Conservation (phyloP, 2,113 vertebrate species). For the Nestor notabilis region DNA sequence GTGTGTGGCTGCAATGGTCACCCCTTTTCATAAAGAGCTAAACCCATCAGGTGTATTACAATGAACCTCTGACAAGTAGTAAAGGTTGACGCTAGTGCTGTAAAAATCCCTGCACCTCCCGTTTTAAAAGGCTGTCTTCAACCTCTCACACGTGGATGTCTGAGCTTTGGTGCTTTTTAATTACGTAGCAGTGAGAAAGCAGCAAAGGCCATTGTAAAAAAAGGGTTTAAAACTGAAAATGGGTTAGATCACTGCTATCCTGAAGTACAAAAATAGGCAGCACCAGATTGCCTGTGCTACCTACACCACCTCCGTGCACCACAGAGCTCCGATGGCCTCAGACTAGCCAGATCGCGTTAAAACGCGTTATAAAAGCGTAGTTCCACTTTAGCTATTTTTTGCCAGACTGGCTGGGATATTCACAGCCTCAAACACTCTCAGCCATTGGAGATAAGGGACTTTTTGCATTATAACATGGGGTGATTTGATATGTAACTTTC, state of each 20-base stretch:
- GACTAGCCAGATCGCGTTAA: neutral
- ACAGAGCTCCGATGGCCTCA: constrained; percentile 8
- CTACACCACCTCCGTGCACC: constrained; percentile 14
- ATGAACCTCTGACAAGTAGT: neutral
- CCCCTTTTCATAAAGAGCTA: neutral
- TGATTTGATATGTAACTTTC: neutral
- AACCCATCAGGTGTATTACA: neutral
- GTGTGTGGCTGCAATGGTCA: rapidly evolving
- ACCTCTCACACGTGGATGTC: neutral
- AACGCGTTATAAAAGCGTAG: neutral
- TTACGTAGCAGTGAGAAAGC: neutral
- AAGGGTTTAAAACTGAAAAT: neutral
- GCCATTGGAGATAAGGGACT: neutral
- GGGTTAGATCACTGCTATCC: neutral
- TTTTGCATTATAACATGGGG: neutral
- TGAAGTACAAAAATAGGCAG: neutral
- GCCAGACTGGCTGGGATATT: neutral
- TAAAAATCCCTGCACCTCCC: neutral
- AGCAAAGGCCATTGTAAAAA: neutral
- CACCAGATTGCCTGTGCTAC: neutral
- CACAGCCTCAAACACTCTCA: neutral
- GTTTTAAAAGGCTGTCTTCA: neutral
- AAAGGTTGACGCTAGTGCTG: neutral
- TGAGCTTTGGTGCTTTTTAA: neutral
- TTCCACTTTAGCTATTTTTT: neutral